Base-by-base conservation (phyloP, 2,888 invertebrate genomes). In the Oscheius onirici region DNA sequence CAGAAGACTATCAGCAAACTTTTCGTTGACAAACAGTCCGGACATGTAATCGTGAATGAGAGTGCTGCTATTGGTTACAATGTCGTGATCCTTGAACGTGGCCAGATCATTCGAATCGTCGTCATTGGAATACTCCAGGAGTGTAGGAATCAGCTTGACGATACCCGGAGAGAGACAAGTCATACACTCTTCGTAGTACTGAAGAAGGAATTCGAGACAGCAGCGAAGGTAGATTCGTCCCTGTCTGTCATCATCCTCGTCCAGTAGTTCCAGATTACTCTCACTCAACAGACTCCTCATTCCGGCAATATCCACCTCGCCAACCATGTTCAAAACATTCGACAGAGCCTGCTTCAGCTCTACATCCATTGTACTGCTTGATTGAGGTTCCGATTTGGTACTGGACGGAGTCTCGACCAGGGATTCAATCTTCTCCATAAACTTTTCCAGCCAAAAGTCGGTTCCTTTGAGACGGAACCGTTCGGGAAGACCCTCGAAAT, bases 11-110 rank as follows among this genome's bases (percentile, higher is more conserved):
- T 76, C 76, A 26, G 73, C 55, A 49, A 61, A 60, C 15, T 70
- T 55, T 49, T 66, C 73, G 15, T 58, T 57, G 20, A 76, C 54
- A 66, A 70, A 67, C 15, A 73, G 52, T 5, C 55, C 69, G 13
- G 69, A 70, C 78, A 78, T 78, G 61, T 73, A 74, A n/a, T 74
- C 73, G 41, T 74, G 76, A 17, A 74, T 70, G 11, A 78, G 65
- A 15, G 69, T 10, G 0, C 69, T 60, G 10, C 69, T 65, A 20
- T 66, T 72, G 15, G 67, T 69, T 13, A 69, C 57, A 34, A 78
- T 75, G 51, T 78, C 78, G 26, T 71, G 63, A 43, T 78, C 68
- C 10, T 69, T 69, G 58, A 69, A 69, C 17, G 73, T 61, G 28
- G 43, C n/a, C 17, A 22, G 61, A 40, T 70, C 70, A 28, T 49